Conservation (phyloP, 2,888 invertebrate genomes). For the Exocentrus adspersus region DNA sequence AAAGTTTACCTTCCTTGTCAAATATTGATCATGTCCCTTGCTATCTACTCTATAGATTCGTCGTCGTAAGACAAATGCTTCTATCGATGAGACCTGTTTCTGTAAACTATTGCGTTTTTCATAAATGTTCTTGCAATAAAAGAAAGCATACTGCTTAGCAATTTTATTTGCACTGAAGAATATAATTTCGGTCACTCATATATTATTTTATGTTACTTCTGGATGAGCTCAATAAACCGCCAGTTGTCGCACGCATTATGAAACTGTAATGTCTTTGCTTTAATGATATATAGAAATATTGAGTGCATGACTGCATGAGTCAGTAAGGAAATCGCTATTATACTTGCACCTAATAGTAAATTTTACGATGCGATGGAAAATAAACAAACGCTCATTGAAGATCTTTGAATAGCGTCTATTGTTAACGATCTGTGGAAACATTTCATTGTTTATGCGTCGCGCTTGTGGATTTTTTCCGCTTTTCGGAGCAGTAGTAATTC, state of each 20-base stretch:
- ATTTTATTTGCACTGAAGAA: too few relatives aligned
- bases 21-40: too few relatives aligned
- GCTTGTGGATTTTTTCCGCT: conserved; percentile 27
- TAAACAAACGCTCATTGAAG: conserved; percentile 11
- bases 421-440: conserved; percentile 35
- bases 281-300: too few relatives aligned
- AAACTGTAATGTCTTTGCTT: too few relatives aligned
- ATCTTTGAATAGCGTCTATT: conserved; percentile 10
- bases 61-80: too few relatives aligned
- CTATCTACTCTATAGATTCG: too few relatives aligned
- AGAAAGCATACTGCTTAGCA: too few relatives aligned
- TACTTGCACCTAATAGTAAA: conserved; percentile 17
- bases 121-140: too few relatives aligned
- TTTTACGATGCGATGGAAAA: conserved; percentile 24
- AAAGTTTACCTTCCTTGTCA: not conserved
- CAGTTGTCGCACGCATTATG: not conserved
- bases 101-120: too few relatives aligned
- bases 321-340: conserved; percentile 25
- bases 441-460: conserved; percentile 34
- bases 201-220: conserved; percentile 5
- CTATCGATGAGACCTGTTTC: too few relatives aligned
- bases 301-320: too few relatives aligned
- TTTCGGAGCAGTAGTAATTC: conserved; percentile 11
- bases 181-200: not conserved
- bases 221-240: conserved; percentile 3